Conservation (phyloP, 2,888 invertebrate species). For the Hyposoter didymator region DNA sequence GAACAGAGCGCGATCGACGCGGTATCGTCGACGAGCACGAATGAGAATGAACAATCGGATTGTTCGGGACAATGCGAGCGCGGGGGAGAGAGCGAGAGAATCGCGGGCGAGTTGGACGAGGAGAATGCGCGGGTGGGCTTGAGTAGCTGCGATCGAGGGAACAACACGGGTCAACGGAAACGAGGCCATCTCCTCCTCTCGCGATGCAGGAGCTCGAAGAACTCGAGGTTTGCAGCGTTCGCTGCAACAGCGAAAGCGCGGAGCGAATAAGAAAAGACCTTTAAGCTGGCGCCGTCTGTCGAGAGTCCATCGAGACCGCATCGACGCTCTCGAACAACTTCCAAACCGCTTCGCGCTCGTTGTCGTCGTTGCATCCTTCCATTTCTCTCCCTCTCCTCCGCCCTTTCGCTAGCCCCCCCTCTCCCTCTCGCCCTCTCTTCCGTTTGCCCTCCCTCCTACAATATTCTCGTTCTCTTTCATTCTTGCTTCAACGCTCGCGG, state of each 20-base stretch:
- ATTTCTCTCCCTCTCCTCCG: slow-evolving; percentile 40
- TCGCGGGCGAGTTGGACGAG: slow-evolving; percentile 23
- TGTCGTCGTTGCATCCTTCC: slow-evolving; percentile 51
- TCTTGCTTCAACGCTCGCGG: slow-evolving; percentile 57
- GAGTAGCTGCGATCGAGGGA: slow-evolving; percentile 26
- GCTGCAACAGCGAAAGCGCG: slow-evolving; percentile 2
- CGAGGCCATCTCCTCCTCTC: slow-evolving; percentile 58
- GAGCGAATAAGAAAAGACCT: slow-evolving; percentile 44
- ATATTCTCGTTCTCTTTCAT: slow-evolving; percentile 71
- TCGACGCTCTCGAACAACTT: not conserved
- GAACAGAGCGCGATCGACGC: not conserved
- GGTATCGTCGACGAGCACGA: slow-evolving; percentile 55
- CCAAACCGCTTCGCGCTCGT: slow-evolving; percentile 43
- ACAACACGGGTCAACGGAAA: slow-evolving; percentile 64
- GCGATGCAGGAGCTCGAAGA: not conserved
- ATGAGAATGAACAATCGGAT: slow-evolving; percentile 59
- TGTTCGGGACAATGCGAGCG: slow-evolving; percentile 41
- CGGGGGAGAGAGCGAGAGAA: slow-evolving; percentile 6
- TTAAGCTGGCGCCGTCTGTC: slow-evolving; percentile 69
- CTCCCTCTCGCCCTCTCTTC: slow-evolving; percentile 58
- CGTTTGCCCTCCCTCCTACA: slow-evolving; percentile 40
- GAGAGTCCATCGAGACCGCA: slow-evolving; percentile 58
- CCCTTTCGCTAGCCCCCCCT: slow-evolving; percentile 40
- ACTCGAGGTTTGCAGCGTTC: not conserved
- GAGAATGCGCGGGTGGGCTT: slow-evolving; percentile 11